Base-by-base conservation (phyloP, 2,888 invertebrate species). In the Taenaris catops region DNA sequence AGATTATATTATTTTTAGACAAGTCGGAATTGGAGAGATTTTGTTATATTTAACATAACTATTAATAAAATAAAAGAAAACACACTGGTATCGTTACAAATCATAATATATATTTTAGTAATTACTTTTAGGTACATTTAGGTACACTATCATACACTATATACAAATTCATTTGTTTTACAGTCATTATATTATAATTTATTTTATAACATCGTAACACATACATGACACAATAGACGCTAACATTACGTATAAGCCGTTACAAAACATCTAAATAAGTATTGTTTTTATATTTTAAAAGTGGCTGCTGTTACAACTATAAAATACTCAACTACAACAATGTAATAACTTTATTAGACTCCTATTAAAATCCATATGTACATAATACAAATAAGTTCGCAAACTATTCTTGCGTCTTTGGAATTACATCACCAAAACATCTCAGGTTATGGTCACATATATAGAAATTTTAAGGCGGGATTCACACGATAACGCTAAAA, bases 391-490 rank as follows among this genome's bases (percentile, higher is more conserved):
- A 70, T 65, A 68, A 66, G 65, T 65, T 71, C 70, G 75, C 50
- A 75, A 70, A 81, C 74, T 84, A 84, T 73, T 68, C 67, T 75
- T 83, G 84, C 78, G 63, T 86, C 84, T 86, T 86, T 84, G 84
- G 86, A 86, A 83, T 80, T 70, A 79, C 79, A 83, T 84, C 84
- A 84, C 84, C 84, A 81, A 80, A 83, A 84, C 73, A 68, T 67
- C 73, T 71, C 71, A 58, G 69, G 78, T 80, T 84, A 86, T 86
- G 84, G 84, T 81, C 84, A 84, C 81, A 75, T 65, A 62, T 59
- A 56, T 71, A 68, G 48, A 53, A 49, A 54, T 37, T 64, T 75
- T 72, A 66, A 83, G 84, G 84, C 84, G 84, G 84, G 84, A 79
- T 78, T 65, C 61, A 62, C 55, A 61, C 59, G 54, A 60, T 53